These are phyloP conservation scores for Mormoops blainvillei DNA, from an alignment of 2,113 vertebrate genomes.

Conservation along the genomic window DNA sequence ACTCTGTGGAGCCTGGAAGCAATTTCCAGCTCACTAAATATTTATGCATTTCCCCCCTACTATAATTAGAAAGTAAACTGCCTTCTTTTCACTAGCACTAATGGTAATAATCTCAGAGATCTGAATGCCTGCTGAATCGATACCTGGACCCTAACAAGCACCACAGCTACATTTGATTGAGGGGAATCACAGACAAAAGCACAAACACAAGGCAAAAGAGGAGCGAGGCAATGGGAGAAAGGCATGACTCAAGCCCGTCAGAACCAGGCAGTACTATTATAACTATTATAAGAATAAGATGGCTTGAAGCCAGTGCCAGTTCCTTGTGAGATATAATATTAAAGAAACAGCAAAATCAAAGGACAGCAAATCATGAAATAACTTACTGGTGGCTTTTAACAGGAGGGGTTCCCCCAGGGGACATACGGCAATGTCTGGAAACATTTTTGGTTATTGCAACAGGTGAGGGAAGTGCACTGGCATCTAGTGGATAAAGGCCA, in stretches of 20 bases:
- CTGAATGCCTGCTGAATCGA: constrained; percentile 39
- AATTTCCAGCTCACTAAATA: constrained; percentile 66
- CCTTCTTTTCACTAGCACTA: constrained; percentile 61
- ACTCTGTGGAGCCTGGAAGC: constrained; percentile 64
- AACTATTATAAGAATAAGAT: not conserved
- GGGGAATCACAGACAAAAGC: constrained; percentile 31
- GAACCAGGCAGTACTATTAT: not conserved
- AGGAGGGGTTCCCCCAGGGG: not conserved
- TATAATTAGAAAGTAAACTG: constrained; percentile 73
- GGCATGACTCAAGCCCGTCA: constrained; percentile 5
- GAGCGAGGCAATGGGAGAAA: not conserved
- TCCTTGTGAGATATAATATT: not conserved
- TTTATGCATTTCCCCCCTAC: constrained; percentile 11
- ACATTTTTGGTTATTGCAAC: not conserved
- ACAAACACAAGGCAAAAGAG: not conserved
- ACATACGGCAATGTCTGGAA: not conserved
- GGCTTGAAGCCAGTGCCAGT: not conserved
- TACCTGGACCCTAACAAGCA: constrained; percentile 52
- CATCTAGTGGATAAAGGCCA: not conserved
- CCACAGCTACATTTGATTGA: not conserved
- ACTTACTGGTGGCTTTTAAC: not conserved
- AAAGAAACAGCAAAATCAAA: constrained; percentile 19
- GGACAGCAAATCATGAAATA: constrained; percentile 20
- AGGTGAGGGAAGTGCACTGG: not conserved
- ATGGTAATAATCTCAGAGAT: constrained; percentile 52